A percentile compares a stretch with the other conserved stretches of the same genome.
phyloP scores from a whole-genome alignment of 2,113 vertebrate species.

The Rhea americana region DNA sequence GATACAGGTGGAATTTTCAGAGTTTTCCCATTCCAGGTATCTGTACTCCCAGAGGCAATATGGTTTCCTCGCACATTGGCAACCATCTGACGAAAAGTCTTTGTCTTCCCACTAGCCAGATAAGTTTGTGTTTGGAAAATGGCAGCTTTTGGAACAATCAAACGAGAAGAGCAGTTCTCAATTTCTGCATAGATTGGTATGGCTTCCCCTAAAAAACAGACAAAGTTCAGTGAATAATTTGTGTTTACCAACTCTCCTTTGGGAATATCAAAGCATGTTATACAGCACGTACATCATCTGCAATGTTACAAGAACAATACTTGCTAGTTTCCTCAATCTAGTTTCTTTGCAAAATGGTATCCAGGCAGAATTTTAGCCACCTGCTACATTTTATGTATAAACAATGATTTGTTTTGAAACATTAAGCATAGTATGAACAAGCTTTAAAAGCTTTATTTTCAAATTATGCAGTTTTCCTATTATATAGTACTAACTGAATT shows the following conservation, averaged over 20 bases:
- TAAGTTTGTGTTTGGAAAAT: slow-evolving; percentile 88
- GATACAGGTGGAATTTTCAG: slow-evolving; percentile 85
- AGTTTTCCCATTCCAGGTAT: slow-evolving; percentile 84
- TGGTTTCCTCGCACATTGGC: slow-evolving; percentile 84
- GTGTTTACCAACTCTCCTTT: slow-evolving; percentile 43
- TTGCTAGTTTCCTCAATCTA: slow-evolving; percentile 21
- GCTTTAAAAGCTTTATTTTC: slow-evolving; percentile 30
- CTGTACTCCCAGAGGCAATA: slow-evolving; percentile 81
- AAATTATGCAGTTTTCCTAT: neutral
- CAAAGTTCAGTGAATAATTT: slow-evolving; percentile 37
- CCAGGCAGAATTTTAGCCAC: slow-evolving; percentile 47
- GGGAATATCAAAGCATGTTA: slow-evolving; percentile 44
- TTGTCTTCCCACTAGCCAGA: slow-evolving; percentile 80
- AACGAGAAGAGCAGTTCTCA: slow-evolving; percentile 86
- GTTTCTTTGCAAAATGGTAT: neutral
- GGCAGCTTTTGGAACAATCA: slow-evolving; percentile 86
- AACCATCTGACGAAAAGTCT: slow-evolving; percentile 80
- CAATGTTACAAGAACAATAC: slow-evolving; percentile 30
- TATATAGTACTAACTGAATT: neutral
- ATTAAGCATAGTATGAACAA: neutral
- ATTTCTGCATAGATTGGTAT: slow-evolving; percentile 87
- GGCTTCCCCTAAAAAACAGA: slow-evolving; percentile 79
- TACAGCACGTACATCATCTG: slow-evolving; percentile 8
- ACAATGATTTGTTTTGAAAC: slow-evolving; percentile 42
- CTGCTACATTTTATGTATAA: slow-evolving; percentile 8